Evolutionary conservation across 2,113 vertebrate species (phyloP), one percentile per base, ranked within the genome.

Genomic region (Austrofundulus limnaeus): DNA sequence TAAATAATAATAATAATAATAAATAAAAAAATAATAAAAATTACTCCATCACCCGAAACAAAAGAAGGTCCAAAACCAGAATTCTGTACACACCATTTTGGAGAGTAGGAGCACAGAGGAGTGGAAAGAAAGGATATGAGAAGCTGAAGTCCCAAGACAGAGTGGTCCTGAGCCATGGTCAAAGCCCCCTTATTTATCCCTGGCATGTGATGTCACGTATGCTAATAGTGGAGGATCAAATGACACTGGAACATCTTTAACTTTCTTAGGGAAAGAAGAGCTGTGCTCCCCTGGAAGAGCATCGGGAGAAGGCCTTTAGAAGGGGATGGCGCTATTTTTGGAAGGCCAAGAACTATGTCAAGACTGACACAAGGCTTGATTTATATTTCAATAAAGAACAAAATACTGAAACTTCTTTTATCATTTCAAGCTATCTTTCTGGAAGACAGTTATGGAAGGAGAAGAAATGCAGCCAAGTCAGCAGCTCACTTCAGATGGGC

Each of bases 211-310:
- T 87, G 92, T 93, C 93, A 94, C 52, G 23, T 67, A 80, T 77
- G 79, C 70, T 70, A 78, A 74, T 78, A 17, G 24, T 2, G 57
- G 4, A 7, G 85, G 91, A 92, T 95, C 93, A 61, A 85, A 84
- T 97, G 93, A 94, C 94, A 69, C 57, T 88, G 84, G 88, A 83
- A 87, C 90, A 70, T 93, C 94, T 95, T 94, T 96, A 94, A 94
- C 91, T 98, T 98, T 98, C 96, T 97, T 99, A 96, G 97, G 96
- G 89, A 92, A 90, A 90, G 91, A 53, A 85, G 93, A 92, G 91
- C 85, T 73, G 74, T 68, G 75, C 1, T 38, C 62, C 50, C 87
- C 78, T 83, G 82, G 41, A 43, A 67, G 51, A 25, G 69, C 68
- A 16, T 78, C 11, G 59, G 75, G 86, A 82, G 90, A 80, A 57